A percentile compares a stretch with the other conserved stretches of the same genome.
Evolutionary conservation across 2,888 invertebrate genomes (phyloP).

Genomic region (Drosophila greeni): DNA sequence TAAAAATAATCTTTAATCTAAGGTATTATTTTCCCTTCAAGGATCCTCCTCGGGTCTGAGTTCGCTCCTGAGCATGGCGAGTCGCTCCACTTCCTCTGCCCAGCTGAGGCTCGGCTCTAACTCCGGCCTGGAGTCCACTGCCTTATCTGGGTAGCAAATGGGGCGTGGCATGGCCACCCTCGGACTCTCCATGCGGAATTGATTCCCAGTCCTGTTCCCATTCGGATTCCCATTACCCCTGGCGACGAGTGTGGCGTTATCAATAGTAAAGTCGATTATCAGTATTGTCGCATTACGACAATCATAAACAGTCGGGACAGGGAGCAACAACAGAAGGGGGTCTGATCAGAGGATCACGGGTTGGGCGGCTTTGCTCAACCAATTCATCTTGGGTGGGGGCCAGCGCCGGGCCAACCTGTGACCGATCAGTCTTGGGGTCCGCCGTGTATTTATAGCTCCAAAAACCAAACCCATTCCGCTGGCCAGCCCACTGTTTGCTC

Average conservation of each 20-base stretch:
- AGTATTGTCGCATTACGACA: constrained; percentile 34
- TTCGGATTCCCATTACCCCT: neutral
- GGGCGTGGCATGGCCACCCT: constrained; percentile 29
- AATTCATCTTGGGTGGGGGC: constrained; percentile 16
- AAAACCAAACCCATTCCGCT: constrained; percentile 24
- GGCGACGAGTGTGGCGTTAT: constrained; percentile 10
- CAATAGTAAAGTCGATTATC: constrained; percentile 26
- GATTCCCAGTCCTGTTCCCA: constrained; percentile 12
- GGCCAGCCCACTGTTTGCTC: constrained; percentile 39
- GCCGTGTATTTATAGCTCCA: constrained; percentile 32
- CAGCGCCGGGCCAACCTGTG: constrained; percentile 27
- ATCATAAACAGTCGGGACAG: neutral
- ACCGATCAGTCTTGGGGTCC: constrained; percentile 26
- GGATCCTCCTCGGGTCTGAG: neutral
- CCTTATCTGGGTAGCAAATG: constrained; percentile 16
- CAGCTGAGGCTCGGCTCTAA: constrained; percentile 1
- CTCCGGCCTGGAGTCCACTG: constrained; percentile 16
- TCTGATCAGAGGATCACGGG: constrained; percentile 24
- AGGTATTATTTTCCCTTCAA: neutral
- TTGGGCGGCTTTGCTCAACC: constrained; percentile 5
- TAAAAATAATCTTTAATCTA: neutral
- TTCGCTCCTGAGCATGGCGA: constrained; percentile 14
- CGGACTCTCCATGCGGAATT: constrained; percentile 27
- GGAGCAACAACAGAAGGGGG: neutral
- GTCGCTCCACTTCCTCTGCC: constrained; percentile 12